Conservation (phyloP, 1,140 invertebrate genomes). For the Spodoptera frugiperda region DNA sequence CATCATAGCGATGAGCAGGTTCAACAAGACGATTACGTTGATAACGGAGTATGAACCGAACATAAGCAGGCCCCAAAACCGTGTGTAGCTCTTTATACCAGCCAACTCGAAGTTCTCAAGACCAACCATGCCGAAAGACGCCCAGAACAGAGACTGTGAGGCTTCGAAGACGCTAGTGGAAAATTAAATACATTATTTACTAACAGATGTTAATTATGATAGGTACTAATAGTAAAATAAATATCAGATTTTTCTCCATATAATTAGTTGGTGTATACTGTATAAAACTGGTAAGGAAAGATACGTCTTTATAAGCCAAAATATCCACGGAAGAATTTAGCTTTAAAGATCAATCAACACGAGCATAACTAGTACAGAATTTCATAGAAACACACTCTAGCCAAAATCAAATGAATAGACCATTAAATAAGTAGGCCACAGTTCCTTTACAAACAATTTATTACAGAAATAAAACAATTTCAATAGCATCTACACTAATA, state of each 20-base stretch:
- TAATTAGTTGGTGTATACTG: too few relatives aligned
- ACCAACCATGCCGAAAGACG: conserved; percentile 96
- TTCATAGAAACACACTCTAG: neutral
- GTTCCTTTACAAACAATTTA: neutral
- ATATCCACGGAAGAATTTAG: too few relatives aligned
- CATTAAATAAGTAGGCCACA: neutral
- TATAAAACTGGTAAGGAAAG: too few relatives aligned
- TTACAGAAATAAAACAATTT: neutral
- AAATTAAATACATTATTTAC: neutral
- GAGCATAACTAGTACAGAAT: too few relatives aligned
- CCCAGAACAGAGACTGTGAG: conserved; percentile 97
- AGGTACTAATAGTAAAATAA: too few relatives aligned
- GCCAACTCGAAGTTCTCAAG: conserved; percentile 93
- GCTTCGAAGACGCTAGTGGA: conserved; percentile 95
- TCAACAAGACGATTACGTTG: conserved; percentile 96
- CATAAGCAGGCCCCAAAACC: conserved; percentile 95
- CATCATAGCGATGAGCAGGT: conserved; percentile 98
- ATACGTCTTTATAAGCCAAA: too few relatives aligned
- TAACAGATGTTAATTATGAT: too few relatives aligned
- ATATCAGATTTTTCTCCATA: too few relatives aligned
- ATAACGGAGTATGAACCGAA: conserved; percentile 96
- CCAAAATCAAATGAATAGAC: neutral
- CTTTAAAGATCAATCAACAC: too few relatives aligned
- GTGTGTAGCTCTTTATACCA: conserved; percentile 94
- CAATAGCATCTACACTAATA: neutral